Percentiles rank a stretch among this genome's conserved stretches.
These are phyloP conservation scores for Peromyscus nudipes DNA, from an alignment of 2,797 vertebrate species.

Conservation along the genomic window DNA sequence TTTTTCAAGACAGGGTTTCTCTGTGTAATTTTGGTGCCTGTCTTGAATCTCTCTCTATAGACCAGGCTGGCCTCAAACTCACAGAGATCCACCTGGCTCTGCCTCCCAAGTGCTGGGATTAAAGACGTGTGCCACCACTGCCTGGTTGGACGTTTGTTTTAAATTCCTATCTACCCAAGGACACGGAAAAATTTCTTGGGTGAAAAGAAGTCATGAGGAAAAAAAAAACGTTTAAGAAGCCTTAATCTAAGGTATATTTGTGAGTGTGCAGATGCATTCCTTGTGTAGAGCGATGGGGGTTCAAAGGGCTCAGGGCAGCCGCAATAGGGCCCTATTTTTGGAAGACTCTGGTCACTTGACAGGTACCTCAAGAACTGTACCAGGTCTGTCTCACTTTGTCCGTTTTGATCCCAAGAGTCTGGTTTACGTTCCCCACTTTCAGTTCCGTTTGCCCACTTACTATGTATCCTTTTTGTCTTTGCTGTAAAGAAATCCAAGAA, in stretches of 20 bases:
- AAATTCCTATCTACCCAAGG: background rate
- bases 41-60: too few species aligned
- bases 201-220: background rate
- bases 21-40: too few species aligned
- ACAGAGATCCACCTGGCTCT: too few species aligned
- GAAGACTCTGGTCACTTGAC: background rate
- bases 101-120: too few species aligned
- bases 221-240: background rate
- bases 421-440: background rate
- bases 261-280: background rate
- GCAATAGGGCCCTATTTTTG: accelerated
- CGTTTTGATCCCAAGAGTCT: background rate
- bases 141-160: background rate
- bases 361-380: background rate
- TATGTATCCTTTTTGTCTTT: background rate
- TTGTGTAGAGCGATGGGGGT: accelerated
- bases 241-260: background rate
- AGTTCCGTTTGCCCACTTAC: background rate
- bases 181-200: background rate
- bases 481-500: constrained; percentile 1
- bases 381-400: background rate
- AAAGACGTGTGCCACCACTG: too few species aligned
- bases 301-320: too few species aligned
- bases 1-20: too few species aligned
- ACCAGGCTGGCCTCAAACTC: too few species aligned